Evolutionary conservation across 2,888 invertebrate genomes (phyloP).

Genomic region (Thecocarcelia acutangulata): DNA sequence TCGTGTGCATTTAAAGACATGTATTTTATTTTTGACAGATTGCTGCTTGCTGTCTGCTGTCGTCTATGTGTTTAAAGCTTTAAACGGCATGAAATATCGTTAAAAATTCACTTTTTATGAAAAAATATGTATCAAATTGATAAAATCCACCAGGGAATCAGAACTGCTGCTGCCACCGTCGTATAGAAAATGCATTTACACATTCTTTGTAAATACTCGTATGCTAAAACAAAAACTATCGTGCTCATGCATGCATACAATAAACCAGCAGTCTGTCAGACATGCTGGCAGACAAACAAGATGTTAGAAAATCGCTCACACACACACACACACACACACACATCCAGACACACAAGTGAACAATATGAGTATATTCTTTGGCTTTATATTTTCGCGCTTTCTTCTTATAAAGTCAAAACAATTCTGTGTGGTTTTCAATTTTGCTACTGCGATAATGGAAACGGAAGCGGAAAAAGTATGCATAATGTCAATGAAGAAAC

Average conservation of each 20-base stretch:
- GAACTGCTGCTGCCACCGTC: too few species aligned
- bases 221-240: neutral
- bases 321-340: neutral
- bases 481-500: constrained; percentile 52
- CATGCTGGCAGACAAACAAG: constrained; percentile 6
- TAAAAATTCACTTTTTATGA: too few species aligned
- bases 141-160: too few species aligned
- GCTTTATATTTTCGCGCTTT: neutral
- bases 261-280: constrained; percentile 38
- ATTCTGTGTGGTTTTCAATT: neutral
- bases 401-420: constrained; percentile 19
- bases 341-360: neutral
- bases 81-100: too few species aligned
- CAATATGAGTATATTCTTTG: neutral
- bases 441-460: constrained; percentile 31
- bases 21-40: too few species aligned
- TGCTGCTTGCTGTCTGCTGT: too few species aligned
- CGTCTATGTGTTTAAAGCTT: too few species aligned
- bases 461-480: constrained; percentile 40
- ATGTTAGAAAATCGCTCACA: neutral
- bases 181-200: neutral
- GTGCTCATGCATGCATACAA: constrained; percentile 37
- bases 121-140: too few species aligned
- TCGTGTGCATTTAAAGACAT: too few species aligned
- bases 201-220: neutral